A percentile compares a stretch with the other conserved stretches of the same genome.
These are phyloP conservation scores for Hanleya hanleyi DNA, from an alignment of 2,888 invertebrate species.

Conservation along the genomic window DNA sequence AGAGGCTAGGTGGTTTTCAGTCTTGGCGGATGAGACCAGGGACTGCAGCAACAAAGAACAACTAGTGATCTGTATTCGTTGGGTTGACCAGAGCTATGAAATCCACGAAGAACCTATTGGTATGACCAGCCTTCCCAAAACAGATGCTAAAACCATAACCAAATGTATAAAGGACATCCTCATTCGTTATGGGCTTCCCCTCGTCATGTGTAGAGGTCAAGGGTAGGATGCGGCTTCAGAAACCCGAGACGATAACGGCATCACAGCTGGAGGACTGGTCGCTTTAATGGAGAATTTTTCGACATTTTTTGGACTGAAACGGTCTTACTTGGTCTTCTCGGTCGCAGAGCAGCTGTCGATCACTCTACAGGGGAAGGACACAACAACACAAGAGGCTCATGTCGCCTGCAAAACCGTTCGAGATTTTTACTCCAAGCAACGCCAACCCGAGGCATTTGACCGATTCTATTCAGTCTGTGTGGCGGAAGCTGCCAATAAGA, in stretches of 20 bases:
- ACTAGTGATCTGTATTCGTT: constrained; percentile 12
- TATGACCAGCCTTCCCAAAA: neutral
- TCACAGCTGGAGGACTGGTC: constrained; percentile 25
- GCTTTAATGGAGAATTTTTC: constrained; percentile 28
- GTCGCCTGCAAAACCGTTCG: neutral
- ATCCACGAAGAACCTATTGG: constrained; percentile 21
- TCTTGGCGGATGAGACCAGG: neutral
- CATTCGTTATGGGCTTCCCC: constrained; percentile 9
- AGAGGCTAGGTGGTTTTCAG: constrained; percentile 1
- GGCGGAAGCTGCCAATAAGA: constrained; percentile 5
- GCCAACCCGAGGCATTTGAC: constrained; percentile 18
- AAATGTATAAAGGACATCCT: constrained; percentile 3
- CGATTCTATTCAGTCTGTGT: constrained; percentile 11
- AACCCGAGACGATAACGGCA: constrained; percentile 23
- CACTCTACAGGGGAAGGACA: constrained; percentile 25
- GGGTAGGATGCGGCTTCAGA: constrained; percentile 28
- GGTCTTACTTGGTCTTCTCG: constrained; percentile 29
- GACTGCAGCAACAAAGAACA: constrained; percentile 14
- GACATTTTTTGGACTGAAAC: constrained; percentile 26
- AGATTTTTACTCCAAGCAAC: constrained; percentile 16
- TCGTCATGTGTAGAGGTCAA: constrained; percentile 30
- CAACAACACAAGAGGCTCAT: constrained; percentile 16
- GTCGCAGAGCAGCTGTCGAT: constrained; percentile 30
- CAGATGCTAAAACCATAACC: neutral
- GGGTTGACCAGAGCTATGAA: constrained; percentile 13